Base-by-base conservation (phyloP, 2,113 vertebrate genomes). In the Chamaea fasciata region DNA sequence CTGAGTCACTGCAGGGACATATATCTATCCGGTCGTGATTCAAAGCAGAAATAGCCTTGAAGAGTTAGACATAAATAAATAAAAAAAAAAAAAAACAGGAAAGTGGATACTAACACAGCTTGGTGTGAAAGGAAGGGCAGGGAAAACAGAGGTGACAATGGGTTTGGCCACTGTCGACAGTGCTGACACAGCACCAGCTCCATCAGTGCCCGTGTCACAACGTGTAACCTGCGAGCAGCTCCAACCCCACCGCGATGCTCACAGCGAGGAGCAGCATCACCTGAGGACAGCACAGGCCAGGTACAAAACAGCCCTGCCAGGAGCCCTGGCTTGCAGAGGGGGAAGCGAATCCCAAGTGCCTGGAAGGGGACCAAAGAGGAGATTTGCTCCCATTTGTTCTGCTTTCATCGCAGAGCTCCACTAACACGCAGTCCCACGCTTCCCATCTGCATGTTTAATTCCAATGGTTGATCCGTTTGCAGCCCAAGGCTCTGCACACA, bases 161-260 rank as follows among this genome's bases (percentile, higher is more conserved):
- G 20, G 0, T 5, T 47, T 27, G 68, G 59, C 11, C 67, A 65
- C 15, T 13, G 57, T 0, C 37, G 7, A 1, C 9, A 31, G 46
- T 1, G 18, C 84, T 78, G 17, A 74, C 55, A 4, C 50, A 5
- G 77, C 81, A 76, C 1, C 63, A 59, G 31, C 13, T 10, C 7
- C 49, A 39, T 2, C 24, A 1, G 23, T 7, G 62, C 21, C 63
- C 4, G 2, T 5, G 22, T 7, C 12, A 17, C 1, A 0, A 7
- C 5, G 15, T 8, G 19, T 7, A 9, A 31, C 33, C 33, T 1
- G 17, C 0, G 3, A 63, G 73, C 57, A 57, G 50, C 55, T 39
- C 39, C 77, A 24, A 6, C 3, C 68, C 67, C 50, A 20, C 35
- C 7, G 41, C 6, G 1, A 27, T 4, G 50, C 31, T 4, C 7